Conservation (phyloP, 30 jellyfish, hydroid and myxozoan genomes). For the Pseudorhiza aurosa region DNA sequence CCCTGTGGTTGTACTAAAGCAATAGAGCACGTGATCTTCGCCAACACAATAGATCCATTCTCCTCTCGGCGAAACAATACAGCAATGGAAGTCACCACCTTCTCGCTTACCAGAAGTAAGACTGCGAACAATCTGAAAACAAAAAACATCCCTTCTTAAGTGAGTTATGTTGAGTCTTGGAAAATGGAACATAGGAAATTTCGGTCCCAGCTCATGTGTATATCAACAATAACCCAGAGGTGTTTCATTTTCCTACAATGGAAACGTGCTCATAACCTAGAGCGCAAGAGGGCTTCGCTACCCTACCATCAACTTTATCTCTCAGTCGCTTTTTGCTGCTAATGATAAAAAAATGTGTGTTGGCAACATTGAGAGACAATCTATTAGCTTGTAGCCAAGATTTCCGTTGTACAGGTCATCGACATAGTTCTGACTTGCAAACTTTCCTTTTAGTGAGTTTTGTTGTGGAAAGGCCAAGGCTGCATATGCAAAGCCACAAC, state of each 20-base stretch:
- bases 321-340: not conserved
- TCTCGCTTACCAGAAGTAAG: conserved; percentile 97
- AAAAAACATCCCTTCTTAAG: too few relatives aligned
- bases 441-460: too few relatives aligned
- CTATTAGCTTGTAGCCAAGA: not conserved
- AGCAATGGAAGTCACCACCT: conserved; percentile 94
- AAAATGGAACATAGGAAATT: too few relatives aligned
- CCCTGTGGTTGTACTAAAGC: conserved; percentile 93
- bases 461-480: too few relatives aligned
- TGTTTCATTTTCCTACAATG: conserved; percentile 8
- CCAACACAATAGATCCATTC: conserved; percentile 99
- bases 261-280: conserved; percentile 7
- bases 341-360: not conserved
- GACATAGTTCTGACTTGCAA: too few relatives aligned
- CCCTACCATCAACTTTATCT: not conserved
- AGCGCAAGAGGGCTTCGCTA: conserved; percentile 14
- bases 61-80: conserved; percentile 91
- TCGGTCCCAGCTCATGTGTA: conserved; percentile 5
- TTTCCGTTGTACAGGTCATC: too few relatives aligned
- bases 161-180: too few relatives aligned
- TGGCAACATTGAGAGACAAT: not conserved
- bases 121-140: conserved; percentile 85
- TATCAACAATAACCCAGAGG: conserved; percentile 1
- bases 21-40: conserved; percentile 93
- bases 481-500: too few relatives aligned